phyloP scores from a whole-genome alignment of 2,113 vertebrate species.

The Varanus komodoensis region DNA sequence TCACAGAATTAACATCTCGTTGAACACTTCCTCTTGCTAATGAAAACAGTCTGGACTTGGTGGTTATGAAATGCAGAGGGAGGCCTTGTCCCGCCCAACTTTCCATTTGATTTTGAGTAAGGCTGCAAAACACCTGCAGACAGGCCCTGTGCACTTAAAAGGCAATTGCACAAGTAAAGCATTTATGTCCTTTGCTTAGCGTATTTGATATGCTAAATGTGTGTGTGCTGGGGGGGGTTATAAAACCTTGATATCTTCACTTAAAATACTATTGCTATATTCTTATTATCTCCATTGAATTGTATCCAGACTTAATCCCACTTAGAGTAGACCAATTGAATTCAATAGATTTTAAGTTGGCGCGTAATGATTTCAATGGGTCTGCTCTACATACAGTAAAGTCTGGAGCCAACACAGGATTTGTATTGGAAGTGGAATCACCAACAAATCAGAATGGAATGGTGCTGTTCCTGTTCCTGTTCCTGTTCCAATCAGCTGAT shows the following conservation, averaged over 20 bases:
- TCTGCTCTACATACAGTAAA: background rate
- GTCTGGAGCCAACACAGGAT: background rate
- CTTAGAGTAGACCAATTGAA: background rate
- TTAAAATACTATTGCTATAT: background rate
- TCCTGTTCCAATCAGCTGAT: background rate
- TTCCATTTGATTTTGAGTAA: slow-evolving; percentile 79
- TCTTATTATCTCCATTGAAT: background rate
- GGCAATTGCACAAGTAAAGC: slow-evolving; percentile 49
- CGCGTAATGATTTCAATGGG: background rate
- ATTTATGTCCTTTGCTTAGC: slow-evolving; percentile 20
- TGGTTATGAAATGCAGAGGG: slow-evolving; percentile 65
- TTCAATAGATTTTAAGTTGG: background rate
- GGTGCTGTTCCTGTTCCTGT: background rate
- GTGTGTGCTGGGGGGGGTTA: background rate
- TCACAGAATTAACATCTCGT: slow-evolving; percentile 57
- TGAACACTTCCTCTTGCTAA: slow-evolving; percentile 75
- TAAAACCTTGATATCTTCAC: background rate
- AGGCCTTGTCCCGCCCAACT: slow-evolving; percentile 59
- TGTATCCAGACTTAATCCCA: background rate
- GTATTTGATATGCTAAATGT: background rate
- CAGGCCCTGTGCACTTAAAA: slow-evolving; percentile 35
- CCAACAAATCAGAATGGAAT: background rate
- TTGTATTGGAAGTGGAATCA: background rate
- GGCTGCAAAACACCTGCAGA: slow-evolving; percentile 74
- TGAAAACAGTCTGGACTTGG: slow-evolving; percentile 71